Evolutionary conservation across 2,113 vertebrate genomes (phyloP).

Genomic region (Atlantisia rogersi): DNA sequence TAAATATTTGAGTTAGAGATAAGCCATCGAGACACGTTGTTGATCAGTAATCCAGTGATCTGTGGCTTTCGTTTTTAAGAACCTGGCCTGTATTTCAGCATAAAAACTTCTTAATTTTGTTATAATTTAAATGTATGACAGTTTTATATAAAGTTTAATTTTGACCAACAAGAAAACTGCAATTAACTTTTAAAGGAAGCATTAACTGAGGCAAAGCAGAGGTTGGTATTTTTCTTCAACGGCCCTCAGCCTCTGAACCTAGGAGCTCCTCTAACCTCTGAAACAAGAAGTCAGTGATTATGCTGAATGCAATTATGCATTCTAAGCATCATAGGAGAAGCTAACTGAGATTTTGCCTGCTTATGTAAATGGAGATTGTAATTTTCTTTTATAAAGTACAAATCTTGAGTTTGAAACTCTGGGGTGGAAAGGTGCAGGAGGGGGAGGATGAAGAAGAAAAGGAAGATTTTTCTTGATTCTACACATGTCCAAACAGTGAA

Average conservation of each 20-base stretch:
- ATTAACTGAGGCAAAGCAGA: not conserved
- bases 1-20: not conserved
- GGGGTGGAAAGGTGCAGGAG: not conserved
- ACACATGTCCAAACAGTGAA: not conserved
- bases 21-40: not conserved
- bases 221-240: not conserved
- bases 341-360: not conserved
- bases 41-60: not conserved
- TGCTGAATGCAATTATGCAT: not conserved
- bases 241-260: not conserved
- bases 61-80: not conserved
- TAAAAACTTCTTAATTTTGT: not conserved
- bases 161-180: not conserved
- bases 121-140: not conserved
- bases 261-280: no score
- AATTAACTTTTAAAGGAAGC: not conserved
- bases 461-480: not conserved
- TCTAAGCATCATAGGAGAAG: not conserved
- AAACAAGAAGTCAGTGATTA: not conserved
- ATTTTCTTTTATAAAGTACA: not conserved
- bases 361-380: not conserved
- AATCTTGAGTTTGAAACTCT: not conserved
- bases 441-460: not conserved
- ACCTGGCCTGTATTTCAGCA: not conserved
- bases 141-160: not conserved